Conservation (phyloP, 2,113 vertebrate species). For the Gobio gobio region DNA sequence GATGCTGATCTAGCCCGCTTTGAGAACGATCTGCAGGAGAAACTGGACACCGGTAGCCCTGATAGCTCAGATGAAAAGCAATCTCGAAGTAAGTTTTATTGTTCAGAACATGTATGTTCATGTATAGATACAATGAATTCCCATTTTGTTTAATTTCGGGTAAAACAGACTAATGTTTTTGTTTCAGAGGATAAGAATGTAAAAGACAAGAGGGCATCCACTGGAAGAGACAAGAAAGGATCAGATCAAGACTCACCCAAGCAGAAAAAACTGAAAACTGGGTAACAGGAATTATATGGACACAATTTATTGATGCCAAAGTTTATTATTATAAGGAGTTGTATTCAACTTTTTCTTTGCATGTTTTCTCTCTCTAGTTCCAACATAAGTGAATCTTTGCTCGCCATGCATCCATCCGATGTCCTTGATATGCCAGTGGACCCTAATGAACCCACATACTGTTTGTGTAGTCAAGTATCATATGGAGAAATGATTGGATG, state of each 20-base stretch:
- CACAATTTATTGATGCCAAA: neutral
- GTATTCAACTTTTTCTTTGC: neutral
- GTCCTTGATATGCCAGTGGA: constrained; percentile 99
- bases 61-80: constrained; percentile 80
- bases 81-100: constrained; percentile 40
- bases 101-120: neutral
- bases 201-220: constrained; percentile 32
- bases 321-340: neutral
- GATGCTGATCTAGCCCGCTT: constrained; percentile 97
- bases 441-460: constrained; percentile 98
- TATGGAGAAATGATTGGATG: constrained; percentile 99
- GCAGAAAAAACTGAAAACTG: constrained; percentile 44
- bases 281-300: neutral
- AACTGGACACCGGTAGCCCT: constrained; percentile 64
- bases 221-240: constrained; percentile 40
- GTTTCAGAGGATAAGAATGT: constrained; percentile 43
- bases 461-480: constrained; percentile 97
- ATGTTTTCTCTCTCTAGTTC: neutral
- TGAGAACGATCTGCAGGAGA: constrained; percentile 96
- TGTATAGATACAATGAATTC: neutral
- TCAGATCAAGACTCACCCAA: constrained; percentile 21
- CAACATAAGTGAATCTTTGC: constrained; percentile 28
- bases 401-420: constrained; percentile 91
- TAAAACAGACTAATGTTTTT: neutral
- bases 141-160: neutral